These are phyloP conservation scores for Aporrectodea caliginosa DNA, from an alignment of 1,140 invertebrate species.

Conservation along the genomic window DNA sequence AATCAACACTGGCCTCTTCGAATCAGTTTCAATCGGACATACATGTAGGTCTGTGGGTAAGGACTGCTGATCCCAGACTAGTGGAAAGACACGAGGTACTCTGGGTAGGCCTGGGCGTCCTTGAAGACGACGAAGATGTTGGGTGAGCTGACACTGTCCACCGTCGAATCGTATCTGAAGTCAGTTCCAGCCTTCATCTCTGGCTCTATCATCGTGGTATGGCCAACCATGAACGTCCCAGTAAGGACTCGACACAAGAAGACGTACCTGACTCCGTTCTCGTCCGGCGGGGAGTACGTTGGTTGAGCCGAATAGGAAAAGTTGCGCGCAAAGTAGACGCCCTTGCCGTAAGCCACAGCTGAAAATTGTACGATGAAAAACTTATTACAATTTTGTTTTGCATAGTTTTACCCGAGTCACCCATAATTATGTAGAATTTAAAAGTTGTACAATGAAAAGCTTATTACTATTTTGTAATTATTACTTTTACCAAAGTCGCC, in stretches of 20 bases:
- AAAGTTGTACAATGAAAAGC: no score
- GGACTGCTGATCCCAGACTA: background rate
- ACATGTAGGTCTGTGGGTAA: no score
- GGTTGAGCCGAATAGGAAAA: background rate
- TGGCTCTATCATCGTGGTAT: background rate
- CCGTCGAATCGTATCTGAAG: slow-evolving; percentile 42
- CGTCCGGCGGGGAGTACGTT: background rate
- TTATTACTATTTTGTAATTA: no score
- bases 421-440: no score
- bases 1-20: no score
- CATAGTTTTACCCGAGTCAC: no score
- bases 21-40: no score
- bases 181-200: background rate
- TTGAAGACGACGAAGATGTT: slow-evolving; percentile 43
- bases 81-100: slow-evolving; percentile 39
- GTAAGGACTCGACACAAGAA: slow-evolving; percentile 14
- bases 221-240: background rate
- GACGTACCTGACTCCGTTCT: background rate
- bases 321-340: slow-evolving; percentile 12
- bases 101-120: slow-evolving; percentile 47
- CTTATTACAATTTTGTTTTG: no score
- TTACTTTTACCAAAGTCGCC: no score
- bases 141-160: slow-evolving; percentile 35
- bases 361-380: no score
- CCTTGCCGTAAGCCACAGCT: slow-evolving; percentile 7